phyloP scores from a whole-genome alignment of 1,140 invertebrate species.

The Marisa cornuarietis region DNA sequence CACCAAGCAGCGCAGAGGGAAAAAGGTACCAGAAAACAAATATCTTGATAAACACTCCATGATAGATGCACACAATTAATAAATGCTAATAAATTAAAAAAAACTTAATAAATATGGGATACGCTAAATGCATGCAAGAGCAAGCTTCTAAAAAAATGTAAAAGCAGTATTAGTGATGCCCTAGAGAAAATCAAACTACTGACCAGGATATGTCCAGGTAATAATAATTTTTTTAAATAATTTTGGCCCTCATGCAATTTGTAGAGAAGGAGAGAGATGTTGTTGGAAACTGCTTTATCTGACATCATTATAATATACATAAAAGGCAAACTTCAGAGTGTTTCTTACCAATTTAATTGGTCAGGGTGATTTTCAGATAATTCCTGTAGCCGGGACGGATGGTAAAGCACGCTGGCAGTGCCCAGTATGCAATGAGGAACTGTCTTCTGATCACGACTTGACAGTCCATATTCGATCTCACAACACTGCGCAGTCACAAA shows the following conservation, averaged over 20 bases:
- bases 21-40: slow-evolving; percentile 3
- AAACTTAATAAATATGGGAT: background rate
- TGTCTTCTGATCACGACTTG: slow-evolving; percentile 74
- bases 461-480: slow-evolving; percentile 75
- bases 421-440: slow-evolving; percentile 73
- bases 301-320: no score
- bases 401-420: slow-evolving; percentile 70
- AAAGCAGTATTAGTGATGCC: background rate
- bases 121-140: background rate
- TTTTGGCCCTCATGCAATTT: background rate
- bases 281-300: no score
- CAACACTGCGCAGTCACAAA: slow-evolving; percentile 44
- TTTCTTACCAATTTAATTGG: background rate
- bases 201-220: no score
- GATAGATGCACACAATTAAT: background rate
- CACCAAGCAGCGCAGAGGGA: slow-evolving; percentile 6
- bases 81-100: background rate
- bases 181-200: no score
- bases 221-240: background rate
- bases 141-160: background rate
- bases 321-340: no score
- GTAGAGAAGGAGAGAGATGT: background rate
- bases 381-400: slow-evolving; percentile 49
- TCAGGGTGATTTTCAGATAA: slow-evolving; percentile 48
- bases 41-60: no score